Evolutionary conservation across 2,113 vertebrate species (phyloP), one percentile per base, ranked within the genome.

Genomic region (Onychostruthus taczanowskii): DNA sequence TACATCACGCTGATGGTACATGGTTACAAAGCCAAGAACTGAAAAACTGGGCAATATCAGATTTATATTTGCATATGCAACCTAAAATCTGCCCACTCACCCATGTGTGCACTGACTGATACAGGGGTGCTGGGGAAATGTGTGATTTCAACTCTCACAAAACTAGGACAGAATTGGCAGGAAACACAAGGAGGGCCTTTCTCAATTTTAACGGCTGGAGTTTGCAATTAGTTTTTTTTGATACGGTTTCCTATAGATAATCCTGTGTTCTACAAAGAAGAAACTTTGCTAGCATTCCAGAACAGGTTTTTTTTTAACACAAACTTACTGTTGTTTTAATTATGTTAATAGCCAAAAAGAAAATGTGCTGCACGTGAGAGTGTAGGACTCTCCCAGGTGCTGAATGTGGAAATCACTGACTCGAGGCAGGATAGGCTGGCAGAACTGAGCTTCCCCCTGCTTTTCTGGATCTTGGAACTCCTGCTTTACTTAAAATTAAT

Each of bases 31-130:
- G 72, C 64, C 82, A 77, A 88, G 79, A 91, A 63, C 87, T 56
- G 79, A 90, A 80, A 93, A 73, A 62, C 1, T 86, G 88, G 75
- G 47, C 85, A 93, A 64, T 81, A 93, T 86, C 85, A 90, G 90
- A 92, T 94, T 81, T 88, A 84, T 41, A 90, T 74, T 90, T 91
- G 76, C 50, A 67, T 44, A 41, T 52, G 47, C 49, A 90, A 39
- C 31, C 55, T 73, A 63, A 76, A 68, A 75, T 86, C 61, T 92
- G 55, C 92, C 90, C 83, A 76, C 93, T 86, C 37, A 21, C 20
- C 18, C 50, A 24, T 52, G 35, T 72, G 61, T 92, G 75, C 37
- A 13, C 82, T 3, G 63, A 62, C 59, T 86, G 82, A 80, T 27
- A 10, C 27, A n/a, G 21, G 23, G 43, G 12, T 88, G 63, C 83